Evolutionary conservation across 2,888 invertebrate species (phyloP).

Genomic region (Noctua pronuba): DNA sequence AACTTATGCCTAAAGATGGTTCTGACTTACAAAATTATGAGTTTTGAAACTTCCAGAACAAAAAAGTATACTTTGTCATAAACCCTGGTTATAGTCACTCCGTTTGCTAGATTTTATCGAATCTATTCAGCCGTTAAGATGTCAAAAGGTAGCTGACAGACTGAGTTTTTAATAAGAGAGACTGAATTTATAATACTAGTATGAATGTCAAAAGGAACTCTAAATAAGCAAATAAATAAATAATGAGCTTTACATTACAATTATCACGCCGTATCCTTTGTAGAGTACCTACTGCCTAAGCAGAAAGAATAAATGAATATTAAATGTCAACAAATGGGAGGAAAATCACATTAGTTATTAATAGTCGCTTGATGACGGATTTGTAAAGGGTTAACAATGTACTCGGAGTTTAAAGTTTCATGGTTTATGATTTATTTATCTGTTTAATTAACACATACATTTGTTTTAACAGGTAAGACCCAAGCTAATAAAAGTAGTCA

Average conservation of each 20-base stretch:
- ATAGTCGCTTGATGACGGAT: constrained; percentile 4
- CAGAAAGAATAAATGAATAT: constrained; percentile 39
- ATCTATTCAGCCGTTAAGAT: background rate
- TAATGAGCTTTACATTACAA: background rate
- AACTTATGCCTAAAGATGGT: no score
- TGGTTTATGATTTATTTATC: no score
- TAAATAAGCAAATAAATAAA: background rate
- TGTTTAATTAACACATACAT: no score
- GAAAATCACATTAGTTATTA: constrained; percentile 26
- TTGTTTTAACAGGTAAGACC: no score
- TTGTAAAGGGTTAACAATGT: background rate
- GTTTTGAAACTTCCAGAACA: background rate
- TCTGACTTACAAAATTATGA: no score
- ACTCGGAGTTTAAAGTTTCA: background rate
- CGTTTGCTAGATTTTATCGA: background rate
- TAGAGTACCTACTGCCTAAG: background rate
- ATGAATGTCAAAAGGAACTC: background rate
- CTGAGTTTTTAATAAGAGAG: background rate
- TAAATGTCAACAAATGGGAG: constrained; percentile 12
- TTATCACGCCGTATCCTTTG: background rate
- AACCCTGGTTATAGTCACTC: background rate
- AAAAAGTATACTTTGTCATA: background rate
- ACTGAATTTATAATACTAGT: background rate
- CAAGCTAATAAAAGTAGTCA: no score
- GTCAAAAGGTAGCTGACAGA: background rate